Percentiles rank a stretch among this genome's conserved stretches.
These are phyloP conservation scores for Papilio aristodemus DNA, from an alignment of 1,140 invertebrate genomes.

Conservation along the genomic window DNA sequence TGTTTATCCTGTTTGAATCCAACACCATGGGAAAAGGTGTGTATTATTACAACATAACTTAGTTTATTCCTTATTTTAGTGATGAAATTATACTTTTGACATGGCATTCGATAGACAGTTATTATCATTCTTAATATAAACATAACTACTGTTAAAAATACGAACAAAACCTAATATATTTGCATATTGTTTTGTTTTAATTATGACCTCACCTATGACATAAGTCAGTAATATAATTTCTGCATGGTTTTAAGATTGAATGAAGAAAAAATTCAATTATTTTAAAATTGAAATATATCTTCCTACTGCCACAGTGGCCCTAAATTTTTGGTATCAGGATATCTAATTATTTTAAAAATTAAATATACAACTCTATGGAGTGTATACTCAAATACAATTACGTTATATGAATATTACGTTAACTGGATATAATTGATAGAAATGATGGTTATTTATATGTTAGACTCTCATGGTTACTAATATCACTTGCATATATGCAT, in stretches of 20 bases:
- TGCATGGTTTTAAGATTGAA: not conserved
- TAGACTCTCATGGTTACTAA: no score
- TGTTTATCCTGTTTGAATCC: conserved; percentile 91
- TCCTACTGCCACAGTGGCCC: no score
- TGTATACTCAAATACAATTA: no score
- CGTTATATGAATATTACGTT: no score
- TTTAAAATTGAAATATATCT: no score
- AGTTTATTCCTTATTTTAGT: conserved; percentile 48
- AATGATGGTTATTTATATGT: no score
- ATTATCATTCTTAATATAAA: conserved; percentile 22
- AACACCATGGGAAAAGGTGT: conserved; percentile 92
- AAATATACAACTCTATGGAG: no score
- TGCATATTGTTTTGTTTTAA: conserved; percentile 32
- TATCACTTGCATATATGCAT: no score
- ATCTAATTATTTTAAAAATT: no score
- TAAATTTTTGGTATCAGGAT: no score
- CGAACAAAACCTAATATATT: not conserved
- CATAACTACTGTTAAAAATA: not conserved
- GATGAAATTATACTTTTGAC: conserved; percentile 36
- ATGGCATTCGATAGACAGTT: not conserved
- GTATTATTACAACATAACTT: conserved; percentile 45
- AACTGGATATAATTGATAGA: no score
- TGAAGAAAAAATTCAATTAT: no score
- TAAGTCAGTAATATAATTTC: conserved; percentile 36
- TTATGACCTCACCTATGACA: conserved; percentile 51